Conservation (phyloP, 1,140 invertebrate genomes). For the Hylaeus volcanicus region DNA sequence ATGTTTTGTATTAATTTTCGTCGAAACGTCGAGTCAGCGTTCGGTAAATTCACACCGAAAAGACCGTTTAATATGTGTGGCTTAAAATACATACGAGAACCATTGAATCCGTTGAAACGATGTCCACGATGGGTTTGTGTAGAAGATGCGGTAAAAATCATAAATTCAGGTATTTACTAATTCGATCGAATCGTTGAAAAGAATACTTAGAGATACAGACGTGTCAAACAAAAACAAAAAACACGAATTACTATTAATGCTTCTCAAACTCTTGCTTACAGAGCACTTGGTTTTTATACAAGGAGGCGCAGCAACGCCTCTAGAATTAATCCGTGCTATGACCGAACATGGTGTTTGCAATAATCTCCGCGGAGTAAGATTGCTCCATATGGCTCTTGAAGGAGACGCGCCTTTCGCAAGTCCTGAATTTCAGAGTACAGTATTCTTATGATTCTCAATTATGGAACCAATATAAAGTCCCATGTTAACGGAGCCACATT, state of each 20-base stretch:
- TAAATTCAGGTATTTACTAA: constrained; percentile 70
- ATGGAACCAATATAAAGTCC: not conserved
- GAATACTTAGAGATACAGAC: no score
- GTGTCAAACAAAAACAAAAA: no score
- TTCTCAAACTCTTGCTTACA: constrained; percentile 75
- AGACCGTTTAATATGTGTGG: constrained; percentile 53
- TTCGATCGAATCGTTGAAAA: not conserved
- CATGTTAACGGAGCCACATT: no score
- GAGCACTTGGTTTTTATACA: constrained; percentile 92
- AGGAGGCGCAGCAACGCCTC: constrained; percentile 94
- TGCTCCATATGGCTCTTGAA: constrained; percentile 96
- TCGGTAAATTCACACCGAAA: constrained; percentile 37
- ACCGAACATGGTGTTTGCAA: constrained; percentile 88
- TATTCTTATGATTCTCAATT: constrained; percentile 22
- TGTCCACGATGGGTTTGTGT: constrained; percentile 76
- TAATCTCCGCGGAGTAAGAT: constrained; percentile 86
- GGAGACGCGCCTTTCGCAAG: constrained; percentile 89
- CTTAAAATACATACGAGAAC: constrained; percentile 66
- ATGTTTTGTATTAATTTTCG: constrained; percentile 56
- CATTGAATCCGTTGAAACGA: constrained; percentile 74
- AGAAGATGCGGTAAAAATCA: constrained; percentile 73
- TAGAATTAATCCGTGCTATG: constrained; percentile 89
- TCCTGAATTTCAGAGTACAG: constrained; percentile 84
- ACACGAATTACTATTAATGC: no score
- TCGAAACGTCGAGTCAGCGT: constrained; percentile 48